Conservation (phyloP, 2,113 vertebrate genomes). For the Rhadina sibilatrix region DNA sequence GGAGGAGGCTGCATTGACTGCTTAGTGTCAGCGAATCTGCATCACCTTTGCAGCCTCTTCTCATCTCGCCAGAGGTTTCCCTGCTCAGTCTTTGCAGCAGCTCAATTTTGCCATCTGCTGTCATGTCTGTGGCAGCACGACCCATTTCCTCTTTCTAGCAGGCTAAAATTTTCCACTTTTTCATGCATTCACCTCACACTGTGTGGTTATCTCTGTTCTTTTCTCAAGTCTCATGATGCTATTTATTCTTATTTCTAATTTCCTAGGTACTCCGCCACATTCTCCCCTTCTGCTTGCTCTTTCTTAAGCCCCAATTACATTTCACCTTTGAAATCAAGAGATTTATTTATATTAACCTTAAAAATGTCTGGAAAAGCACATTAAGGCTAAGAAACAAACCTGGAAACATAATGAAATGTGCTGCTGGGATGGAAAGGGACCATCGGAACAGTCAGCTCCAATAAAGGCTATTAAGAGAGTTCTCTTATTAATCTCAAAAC, state of each 20-base stretch:
- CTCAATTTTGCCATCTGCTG: slow-evolving; percentile 66
- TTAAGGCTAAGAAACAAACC: slow-evolving; percentile 15
- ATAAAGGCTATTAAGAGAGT: background rate
- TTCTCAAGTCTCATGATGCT: slow-evolving; percentile 22
- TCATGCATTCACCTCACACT: slow-evolving; percentile 36
- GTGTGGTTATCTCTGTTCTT: slow-evolving; percentile 5
- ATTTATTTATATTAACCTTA: slow-evolving; percentile 42
- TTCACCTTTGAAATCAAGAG: slow-evolving; percentile 28
- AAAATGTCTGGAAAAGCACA: slow-evolving; percentile 37
- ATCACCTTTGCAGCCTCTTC: background rate
- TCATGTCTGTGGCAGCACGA: background rate
- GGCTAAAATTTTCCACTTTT: slow-evolving; percentile 17
- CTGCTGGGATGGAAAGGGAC: slow-evolving; percentile 21
- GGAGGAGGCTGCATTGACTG: background rate
- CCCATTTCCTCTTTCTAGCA: background rate
- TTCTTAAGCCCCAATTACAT: slow-evolving; percentile 30
- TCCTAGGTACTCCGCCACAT: slow-evolving; percentile 15
- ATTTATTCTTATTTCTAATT: slow-evolving; percentile 59
- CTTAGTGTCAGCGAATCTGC: background rate
- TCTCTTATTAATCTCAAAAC: slow-evolving; percentile 44
- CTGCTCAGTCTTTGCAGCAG: background rate
- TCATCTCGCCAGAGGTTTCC: background rate
- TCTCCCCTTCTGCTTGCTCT: slow-evolving; percentile 17
- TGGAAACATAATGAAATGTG: background rate
- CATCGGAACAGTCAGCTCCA: background rate